A percentile compares a stretch with the other conserved stretches of the same genome.
Conservation (phyloP, 2,113 vertebrate species). For the Progne subis region DNA sequence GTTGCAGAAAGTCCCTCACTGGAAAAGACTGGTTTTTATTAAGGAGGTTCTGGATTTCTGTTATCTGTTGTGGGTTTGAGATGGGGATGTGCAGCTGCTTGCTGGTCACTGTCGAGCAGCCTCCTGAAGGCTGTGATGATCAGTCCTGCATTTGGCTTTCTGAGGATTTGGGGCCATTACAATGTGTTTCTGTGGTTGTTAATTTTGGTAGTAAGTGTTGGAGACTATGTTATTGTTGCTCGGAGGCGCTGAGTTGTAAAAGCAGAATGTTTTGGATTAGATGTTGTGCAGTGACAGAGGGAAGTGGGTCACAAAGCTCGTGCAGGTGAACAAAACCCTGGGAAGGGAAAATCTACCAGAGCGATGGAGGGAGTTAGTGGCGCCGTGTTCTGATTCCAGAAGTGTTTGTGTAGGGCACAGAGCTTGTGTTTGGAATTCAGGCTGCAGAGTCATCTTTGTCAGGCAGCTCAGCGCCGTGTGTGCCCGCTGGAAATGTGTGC, state of each 20-base stretch:
- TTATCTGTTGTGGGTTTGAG: neutral
- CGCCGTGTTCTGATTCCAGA: neutral
- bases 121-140: neutral
- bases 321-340: neutral
- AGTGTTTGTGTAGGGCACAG: neutral
- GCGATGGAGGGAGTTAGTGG: neutral
- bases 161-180: neutral
- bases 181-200: neutral
- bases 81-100: neutral
- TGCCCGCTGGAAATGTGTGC: neutral
- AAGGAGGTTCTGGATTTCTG: neutral
- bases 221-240: neutral
- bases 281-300: neutral
- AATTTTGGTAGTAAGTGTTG: neutral
- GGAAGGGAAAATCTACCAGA: neutral
- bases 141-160: neutral
- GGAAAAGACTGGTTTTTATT: neutral
- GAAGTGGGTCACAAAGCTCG: neutral
- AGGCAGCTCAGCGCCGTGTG: neutral
- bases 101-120: neutral
- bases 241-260: conserved; percentile 10
- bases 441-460: neutral
- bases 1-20: conserved; percentile 7
- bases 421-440: neutral
- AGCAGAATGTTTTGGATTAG: neutral